A percentile compares a stretch with the other conserved stretches of the same genome.
phyloP scores from a whole-genome alignment of 2,888 invertebrate species.

The Subacronicta megacephala region DNA sequence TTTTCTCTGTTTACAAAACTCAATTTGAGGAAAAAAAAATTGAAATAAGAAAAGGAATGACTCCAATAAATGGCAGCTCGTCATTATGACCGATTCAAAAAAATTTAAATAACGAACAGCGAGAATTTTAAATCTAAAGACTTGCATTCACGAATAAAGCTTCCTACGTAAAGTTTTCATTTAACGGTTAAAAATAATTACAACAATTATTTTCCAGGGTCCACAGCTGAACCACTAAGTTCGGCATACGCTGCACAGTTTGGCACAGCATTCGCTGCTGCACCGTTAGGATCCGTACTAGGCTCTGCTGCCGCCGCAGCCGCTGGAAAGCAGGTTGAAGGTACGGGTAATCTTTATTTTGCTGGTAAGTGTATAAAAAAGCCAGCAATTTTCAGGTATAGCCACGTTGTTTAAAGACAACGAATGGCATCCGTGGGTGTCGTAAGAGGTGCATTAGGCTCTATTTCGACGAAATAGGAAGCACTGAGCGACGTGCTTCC shows the following conservation, averaged over 20 bases:
- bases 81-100: too few relatives aligned
- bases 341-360: slow-evolving; percentile 77
- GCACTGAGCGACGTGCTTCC: background rate
- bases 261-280: slow-evolving; percentile 91
- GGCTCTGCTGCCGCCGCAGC: slow-evolving; percentile 94
- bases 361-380: slow-evolving; percentile 49
- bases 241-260: slow-evolving; percentile 91
- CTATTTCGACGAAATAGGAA: background rate
- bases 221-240: slow-evolving; percentile 89
- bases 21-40: too few relatives aligned
- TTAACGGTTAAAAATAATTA: slow-evolving; percentile 2
- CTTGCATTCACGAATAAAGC: slow-evolving; percentile 2
- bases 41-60: too few relatives aligned
- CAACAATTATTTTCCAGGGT: slow-evolving; percentile 81
- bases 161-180: too few relatives aligned
- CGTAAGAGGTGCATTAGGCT: slow-evolving; percentile 9
- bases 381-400: slow-evolving; percentile 45
- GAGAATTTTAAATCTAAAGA: slow-evolving; percentile 10
- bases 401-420: background rate
- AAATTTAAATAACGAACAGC: too few relatives aligned
- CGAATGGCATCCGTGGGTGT: slow-evolving; percentile 7
- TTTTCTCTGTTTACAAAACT: slow-evolving; percentile 1
- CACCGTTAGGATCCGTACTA: slow-evolving; percentile 90
- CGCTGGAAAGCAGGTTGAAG: slow-evolving; percentile 97
- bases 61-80: too few relatives aligned